Evolutionary conservation across 1,140 invertebrate species (phyloP).

Genomic region (Maconellicoccus hirsutus): DNA sequence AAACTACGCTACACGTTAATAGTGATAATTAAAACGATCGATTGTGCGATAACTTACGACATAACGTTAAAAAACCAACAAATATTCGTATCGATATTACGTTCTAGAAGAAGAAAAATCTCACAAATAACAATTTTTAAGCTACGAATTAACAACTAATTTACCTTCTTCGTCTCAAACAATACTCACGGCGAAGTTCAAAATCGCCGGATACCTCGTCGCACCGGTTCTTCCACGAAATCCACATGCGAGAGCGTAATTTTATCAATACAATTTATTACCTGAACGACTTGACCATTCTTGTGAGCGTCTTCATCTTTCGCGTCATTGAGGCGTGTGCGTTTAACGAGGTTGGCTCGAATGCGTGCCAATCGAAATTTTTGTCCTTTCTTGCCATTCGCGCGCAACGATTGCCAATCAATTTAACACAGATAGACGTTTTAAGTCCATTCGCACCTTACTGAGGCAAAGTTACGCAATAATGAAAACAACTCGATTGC

Average conservation of each 20-base stretch:
- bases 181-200: no score
- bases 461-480: constrained; percentile 20
- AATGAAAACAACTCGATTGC: constrained; percentile 13
- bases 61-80: no score
- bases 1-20: no score
- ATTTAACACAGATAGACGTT: constrained; percentile 12
- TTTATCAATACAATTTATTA: not conserved
- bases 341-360: not conserved
- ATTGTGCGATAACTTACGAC: no score
- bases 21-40: no score
- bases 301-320: not conserved
- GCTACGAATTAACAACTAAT: not conserved
- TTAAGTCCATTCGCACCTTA: constrained; percentile 10
- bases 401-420: constrained; percentile 15
- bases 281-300: not conserved
- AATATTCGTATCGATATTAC: no score
- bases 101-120: no score
- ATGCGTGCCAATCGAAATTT: constrained; percentile 11
- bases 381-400: constrained; percentile 1
- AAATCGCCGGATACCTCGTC: no score
- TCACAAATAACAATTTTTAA: not conserved
- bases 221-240: no score
- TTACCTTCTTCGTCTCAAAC: no score
- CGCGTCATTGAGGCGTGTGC: not conserved
- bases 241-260: no score